These are phyloP conservation scores for Petrocephalus sullivani DNA, from an alignment of 2,797 vertebrate genomes.

Conservation along the genomic window DNA sequence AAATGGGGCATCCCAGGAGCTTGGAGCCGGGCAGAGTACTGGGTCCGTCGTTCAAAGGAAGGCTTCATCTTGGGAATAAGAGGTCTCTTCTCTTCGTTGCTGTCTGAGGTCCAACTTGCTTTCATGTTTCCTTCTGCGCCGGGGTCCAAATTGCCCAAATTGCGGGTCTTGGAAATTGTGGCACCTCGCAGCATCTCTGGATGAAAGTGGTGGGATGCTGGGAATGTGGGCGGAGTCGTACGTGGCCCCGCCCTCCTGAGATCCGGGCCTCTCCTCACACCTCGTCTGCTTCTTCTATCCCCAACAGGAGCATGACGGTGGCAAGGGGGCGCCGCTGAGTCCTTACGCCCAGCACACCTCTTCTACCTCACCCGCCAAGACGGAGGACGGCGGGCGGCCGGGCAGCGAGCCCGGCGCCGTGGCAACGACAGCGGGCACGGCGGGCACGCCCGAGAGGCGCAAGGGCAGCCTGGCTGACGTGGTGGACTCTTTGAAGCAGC, in stretches of 20 bases:
- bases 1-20: conserved; percentile 28
- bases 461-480: conserved; percentile 97
- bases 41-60: conserved; percentile 38
- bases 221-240: conserved; percentile 31
- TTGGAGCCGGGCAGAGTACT: conserved; percentile 30
- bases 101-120: conserved; percentile 38
- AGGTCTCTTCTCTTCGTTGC: conserved; percentile 32
- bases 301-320: conserved; percentile 82
- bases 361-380: conserved; percentile 96
- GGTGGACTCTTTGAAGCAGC: conserved; percentile 95
- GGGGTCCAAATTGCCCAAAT: conserved; percentile 61
- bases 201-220: conserved; percentile 50
- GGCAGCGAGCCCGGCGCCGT: conserved; percentile 74
- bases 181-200: conserved; percentile 54
- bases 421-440: conserved; percentile 65
- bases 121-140: conserved; percentile 57
- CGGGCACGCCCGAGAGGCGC: conserved; percentile 90
- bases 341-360: conserved; percentile 91
- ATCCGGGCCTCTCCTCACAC: not conserved
- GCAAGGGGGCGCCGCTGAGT: conserved; percentile 82
- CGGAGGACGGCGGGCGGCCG: conserved; percentile 82
- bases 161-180: conserved; percentile 56
- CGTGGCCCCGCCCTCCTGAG: conserved; percentile 19
- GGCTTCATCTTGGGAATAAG: conserved; percentile 22
- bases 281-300: not conserved